Evolutionary conservation across 2,888 invertebrate genomes (phyloP).

Genomic region (Agriotes lineatus): DNA sequence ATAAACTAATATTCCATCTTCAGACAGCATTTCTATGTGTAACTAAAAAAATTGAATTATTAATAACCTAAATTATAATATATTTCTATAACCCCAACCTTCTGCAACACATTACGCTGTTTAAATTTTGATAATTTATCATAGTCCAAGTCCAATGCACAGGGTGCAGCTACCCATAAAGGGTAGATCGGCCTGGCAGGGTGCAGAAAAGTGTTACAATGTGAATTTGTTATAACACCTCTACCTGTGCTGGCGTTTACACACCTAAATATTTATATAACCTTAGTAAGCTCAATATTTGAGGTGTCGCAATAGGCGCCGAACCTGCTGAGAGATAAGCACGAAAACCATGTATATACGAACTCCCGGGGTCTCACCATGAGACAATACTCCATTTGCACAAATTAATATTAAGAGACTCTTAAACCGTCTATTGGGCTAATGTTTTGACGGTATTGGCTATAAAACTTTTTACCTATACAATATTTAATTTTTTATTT

Average conservation of each 20-base stretch:
- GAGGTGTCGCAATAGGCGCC: slow-evolving; percentile 37
- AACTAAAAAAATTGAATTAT: no score
- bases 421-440: no score
- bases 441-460: no score
- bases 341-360: slow-evolving; percentile 16
- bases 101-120: slow-evolving; percentile 10
- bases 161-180: slow-evolving; percentile 34
- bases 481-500: no score
- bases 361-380: background rate
- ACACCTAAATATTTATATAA: slow-evolving; percentile 49
- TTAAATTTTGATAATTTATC: slow-evolving; percentile 34
- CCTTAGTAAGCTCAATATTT: slow-evolving; percentile 35
- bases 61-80: slow-evolving; percentile 1
- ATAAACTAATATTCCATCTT: no score
- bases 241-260: slow-evolving; percentile 45
- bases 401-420: no score
- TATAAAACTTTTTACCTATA: no score
- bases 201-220: slow-evolving; percentile 46
- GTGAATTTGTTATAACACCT: slow-evolving; percentile 49
- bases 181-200: slow-evolving; percentile 31
- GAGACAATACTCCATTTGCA: no score
- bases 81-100: slow-evolving; percentile 1
- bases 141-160: slow-evolving; percentile 5
- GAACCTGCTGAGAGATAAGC: slow-evolving; percentile 42
- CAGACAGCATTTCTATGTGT: no score